Evolutionary conservation across 1,140 invertebrate genomes (phyloP), one percentile per base, ranked within the genome.

Genomic region (Plectrocnemia conspersa): DNA sequence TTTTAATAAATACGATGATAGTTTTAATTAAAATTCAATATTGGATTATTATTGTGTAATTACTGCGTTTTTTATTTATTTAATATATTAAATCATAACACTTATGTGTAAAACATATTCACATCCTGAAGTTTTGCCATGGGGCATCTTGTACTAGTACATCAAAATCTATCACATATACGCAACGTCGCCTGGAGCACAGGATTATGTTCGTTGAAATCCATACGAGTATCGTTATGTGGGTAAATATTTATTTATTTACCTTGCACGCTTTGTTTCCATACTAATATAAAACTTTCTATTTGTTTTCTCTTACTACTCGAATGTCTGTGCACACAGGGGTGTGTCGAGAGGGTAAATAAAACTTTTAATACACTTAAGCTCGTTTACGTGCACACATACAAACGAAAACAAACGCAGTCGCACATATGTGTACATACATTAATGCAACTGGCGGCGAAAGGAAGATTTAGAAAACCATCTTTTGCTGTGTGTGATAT

Each of bases 291-390:
- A 50, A 50, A 50, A 50, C 32, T 50, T 50, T 38, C 22, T 50
- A 50, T 50, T 50, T 50, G 47, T 50, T 50, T 50, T 50, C 33
- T 19, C 38, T 50, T 21, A 50, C 47, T 50, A 50, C 47, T 50
- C 35, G 47, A 50, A 50, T 50, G 33, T 38, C 33, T 38, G 33
- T 38, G 21, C n/a, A 38, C 33, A 38, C 47, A 38, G 4, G 21
- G 10, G 47, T 35, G 47, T 35, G 32, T 50, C 22, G 47, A 50
- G 32, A 36, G 47, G 47, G 47, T 25, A 50, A 50, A 50, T 50
- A 50, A 50, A 50, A 50, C 47, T 50, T 50, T 50, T 50, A 50
- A 50, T 50, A 50, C 47, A 50, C 25, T 50, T 50, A 50, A 50
- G 47, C 47, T 35, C 47, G 33, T 21, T 35, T 50, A n/a, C n/a